Evolutionary conservation across 2,888 invertebrate species (phyloP).

Genomic region (Patella ulyssiponensis): DNA sequence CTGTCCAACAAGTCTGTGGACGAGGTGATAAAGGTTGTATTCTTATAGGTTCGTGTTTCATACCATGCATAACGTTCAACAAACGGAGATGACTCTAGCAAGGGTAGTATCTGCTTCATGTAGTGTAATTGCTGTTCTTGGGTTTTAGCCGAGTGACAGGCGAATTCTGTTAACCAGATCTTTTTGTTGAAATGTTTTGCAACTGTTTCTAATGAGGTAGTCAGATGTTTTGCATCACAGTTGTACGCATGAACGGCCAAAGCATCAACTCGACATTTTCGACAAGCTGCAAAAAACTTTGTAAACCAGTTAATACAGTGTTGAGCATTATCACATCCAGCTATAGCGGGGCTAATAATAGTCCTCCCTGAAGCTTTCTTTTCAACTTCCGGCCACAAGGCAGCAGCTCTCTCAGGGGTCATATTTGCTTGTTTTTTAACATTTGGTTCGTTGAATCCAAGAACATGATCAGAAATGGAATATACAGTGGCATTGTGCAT

Average conservation of each 20-base stretch:
- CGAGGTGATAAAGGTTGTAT: slow-evolving; percentile 19
- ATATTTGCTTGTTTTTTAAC: slow-evolving; percentile 44
- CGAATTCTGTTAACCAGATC: slow-evolving; percentile 49
- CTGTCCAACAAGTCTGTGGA: slow-evolving; percentile 33
- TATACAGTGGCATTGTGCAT: slow-evolving; percentile 20
- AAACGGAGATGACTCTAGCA: slow-evolving; percentile 38
- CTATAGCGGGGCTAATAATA: slow-evolving; percentile 50
- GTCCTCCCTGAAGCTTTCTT: slow-evolving; percentile 30
- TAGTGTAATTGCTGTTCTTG: slow-evolving; percentile 33
- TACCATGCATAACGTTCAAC: slow-evolving; percentile 43
- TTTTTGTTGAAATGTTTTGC: slow-evolving; percentile 40
- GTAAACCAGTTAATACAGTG: slow-evolving; percentile 46
- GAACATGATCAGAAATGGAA: slow-evolving; percentile 34
- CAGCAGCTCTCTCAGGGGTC: slow-evolving; percentile 42
- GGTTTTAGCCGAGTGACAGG: slow-evolving; percentile 40
- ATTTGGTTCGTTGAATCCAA: slow-evolving; percentile 55
- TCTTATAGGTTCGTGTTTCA: slow-evolving; percentile 27
- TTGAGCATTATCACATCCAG: slow-evolving; percentile 27
- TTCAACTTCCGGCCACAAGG: slow-evolving; percentile 45
- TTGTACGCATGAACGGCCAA: slow-evolving; percentile 49
- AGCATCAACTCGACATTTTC: slow-evolving; percentile 46
- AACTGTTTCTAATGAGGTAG: slow-evolving; percentile 29
- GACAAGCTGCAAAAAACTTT: slow-evolving; percentile 46
- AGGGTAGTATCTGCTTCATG: slow-evolving; percentile 41
- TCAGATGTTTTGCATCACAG: slow-evolving; percentile 36